These are phyloP conservation scores for Crocallis elinguaria DNA, from an alignment of 2,888 invertebrate species.

Conservation along the genomic window DNA sequence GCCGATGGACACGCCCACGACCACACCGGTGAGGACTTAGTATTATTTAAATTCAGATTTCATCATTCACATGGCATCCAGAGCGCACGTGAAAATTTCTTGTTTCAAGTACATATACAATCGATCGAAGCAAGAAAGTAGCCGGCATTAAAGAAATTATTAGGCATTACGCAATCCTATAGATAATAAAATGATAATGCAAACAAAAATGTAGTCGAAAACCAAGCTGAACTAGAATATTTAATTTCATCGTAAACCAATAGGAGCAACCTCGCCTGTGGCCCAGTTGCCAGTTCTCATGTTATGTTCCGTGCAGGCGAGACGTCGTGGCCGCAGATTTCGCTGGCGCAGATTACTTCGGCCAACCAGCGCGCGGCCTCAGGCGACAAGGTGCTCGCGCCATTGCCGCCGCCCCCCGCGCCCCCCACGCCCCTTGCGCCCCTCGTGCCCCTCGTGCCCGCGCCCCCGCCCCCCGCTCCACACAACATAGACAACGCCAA, in stretches of 20 bases:
- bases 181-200: too few species aligned
- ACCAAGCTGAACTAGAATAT: too few species aligned
- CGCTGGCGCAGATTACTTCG: constrained; percentile 73
- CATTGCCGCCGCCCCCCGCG: constrained; percentile 39
- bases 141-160: too few species aligned
- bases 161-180: too few species aligned
- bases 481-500: constrained; percentile 21
- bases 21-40: constrained; percentile 40
- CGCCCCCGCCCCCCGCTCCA: not conserved
- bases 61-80: too few species aligned
- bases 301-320: constrained; percentile 57
- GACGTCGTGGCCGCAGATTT: constrained; percentile 76
- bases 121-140: too few species aligned
- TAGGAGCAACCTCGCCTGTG: too few species aligned
- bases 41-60: not conserved
- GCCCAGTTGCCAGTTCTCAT: too few species aligned
- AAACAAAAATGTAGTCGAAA: too few species aligned
- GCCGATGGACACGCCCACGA: constrained; percentile 37
- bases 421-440: constrained; percentile 42
- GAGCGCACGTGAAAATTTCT: too few species aligned
- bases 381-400: constrained; percentile 64
- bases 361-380: constrained; percentile 75
- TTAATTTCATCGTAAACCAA: too few species aligned
- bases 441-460: constrained; percentile 33
- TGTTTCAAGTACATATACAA: too few species aligned